Conservation (phyloP, 2,113 vertebrate species). For the Chionodraco myersi region DNA sequence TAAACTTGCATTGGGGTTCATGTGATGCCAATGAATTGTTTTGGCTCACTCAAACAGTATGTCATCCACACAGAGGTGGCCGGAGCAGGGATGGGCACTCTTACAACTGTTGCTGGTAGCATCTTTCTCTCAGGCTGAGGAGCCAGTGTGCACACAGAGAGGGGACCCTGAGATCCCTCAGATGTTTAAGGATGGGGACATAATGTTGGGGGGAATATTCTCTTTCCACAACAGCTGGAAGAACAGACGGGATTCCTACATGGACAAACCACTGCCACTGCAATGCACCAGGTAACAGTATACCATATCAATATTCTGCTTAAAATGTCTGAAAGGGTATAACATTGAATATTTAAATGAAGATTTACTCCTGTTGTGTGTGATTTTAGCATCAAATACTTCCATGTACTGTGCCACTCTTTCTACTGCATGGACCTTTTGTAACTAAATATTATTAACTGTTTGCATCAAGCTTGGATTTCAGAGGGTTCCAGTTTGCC, state of each 20-base stretch:
- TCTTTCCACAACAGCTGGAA: constrained; percentile 78
- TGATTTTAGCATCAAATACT: not conserved
- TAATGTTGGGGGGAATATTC: constrained; percentile 77
- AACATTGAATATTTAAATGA: not conserved
- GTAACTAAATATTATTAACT: no score
- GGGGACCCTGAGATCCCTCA: constrained; percentile 62
- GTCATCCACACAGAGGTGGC: constrained; percentile 56
- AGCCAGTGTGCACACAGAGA: constrained; percentile 57
- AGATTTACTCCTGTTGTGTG: constrained; percentile 16
- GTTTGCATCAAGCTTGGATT: no score
- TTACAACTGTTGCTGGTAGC: constrained; percentile 65
- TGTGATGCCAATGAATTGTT: constrained; percentile 12
- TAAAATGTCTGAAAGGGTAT: not conserved
- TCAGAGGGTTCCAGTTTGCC: no score
- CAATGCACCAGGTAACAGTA: constrained; percentile 76
- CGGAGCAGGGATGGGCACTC: constrained; percentile 59
- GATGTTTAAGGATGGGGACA: constrained; percentile 72
- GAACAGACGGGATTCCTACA: constrained; percentile 52
- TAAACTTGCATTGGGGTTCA: not conserved
- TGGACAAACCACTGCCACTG: constrained; percentile 63
- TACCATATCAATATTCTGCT: accelerated
- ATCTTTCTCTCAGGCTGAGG: constrained; percentile 49
- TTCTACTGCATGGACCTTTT: not conserved
- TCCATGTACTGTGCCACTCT: not conserved
- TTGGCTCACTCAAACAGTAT: constrained; percentile 4